Percentiles rank a stretch among this genome's conserved stretches.
These are phyloP conservation scores for Listronotus oregonensis DNA, from an alignment of 1,140 invertebrate species.

Conservation along the genomic window DNA sequence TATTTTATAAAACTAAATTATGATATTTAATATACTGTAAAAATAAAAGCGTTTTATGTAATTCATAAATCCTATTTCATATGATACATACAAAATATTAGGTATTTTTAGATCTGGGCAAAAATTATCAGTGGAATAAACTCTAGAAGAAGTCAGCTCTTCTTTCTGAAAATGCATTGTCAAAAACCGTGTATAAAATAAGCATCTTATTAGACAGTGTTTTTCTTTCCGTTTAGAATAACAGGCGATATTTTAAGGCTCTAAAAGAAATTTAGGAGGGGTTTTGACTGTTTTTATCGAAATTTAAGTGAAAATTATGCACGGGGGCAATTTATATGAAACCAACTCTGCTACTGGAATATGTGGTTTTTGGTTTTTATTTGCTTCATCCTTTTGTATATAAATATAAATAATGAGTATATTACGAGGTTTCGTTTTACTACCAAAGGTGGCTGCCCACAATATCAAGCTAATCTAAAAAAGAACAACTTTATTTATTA, in stretches of 20 bases:
- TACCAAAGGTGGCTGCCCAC: background rate
- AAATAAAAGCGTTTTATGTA: no score
- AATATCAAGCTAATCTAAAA: no score
- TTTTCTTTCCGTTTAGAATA: slow-evolving; percentile 12
- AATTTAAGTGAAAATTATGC: slow-evolving; percentile 38
- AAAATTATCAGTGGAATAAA: slow-evolving; percentile 8
- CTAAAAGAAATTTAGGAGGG: slow-evolving; percentile 24
- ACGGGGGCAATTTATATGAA: slow-evolving; percentile 18
- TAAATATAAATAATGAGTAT: slow-evolving; percentile 6
- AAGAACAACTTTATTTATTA: no score
- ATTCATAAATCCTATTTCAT: no score
- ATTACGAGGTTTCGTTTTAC: background rate
- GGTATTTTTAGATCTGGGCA: no score
- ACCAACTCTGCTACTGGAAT: slow-evolving; percentile 23
- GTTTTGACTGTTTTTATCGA: slow-evolving; percentile 37
- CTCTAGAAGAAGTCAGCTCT: slow-evolving; percentile 18
- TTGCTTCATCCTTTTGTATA: slow-evolving; percentile 2
- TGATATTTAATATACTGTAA: no score
- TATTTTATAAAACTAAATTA: no score
- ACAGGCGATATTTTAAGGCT: slow-evolving; percentile 21
- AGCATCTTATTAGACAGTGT: slow-evolving; percentile 31
- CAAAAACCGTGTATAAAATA: slow-evolving; percentile 30
- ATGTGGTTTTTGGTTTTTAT: slow-evolving; percentile 19
- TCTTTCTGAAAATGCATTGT: slow-evolving; percentile 25
- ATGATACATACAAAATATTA: no score